Conservation (phyloP, 2,113 vertebrate genomes). For the Gobio gobio region DNA sequence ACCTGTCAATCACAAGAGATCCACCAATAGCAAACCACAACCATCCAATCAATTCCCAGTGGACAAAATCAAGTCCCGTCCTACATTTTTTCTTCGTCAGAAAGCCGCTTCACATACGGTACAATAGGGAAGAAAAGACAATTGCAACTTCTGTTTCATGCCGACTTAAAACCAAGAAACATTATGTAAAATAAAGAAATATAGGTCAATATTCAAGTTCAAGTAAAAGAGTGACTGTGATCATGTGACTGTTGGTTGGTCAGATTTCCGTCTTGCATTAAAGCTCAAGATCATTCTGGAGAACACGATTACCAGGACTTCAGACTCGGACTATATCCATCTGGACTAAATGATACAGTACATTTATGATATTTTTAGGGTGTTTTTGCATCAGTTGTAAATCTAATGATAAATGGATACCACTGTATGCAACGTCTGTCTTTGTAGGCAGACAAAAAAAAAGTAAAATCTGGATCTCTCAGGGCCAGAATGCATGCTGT, state of each 20-base stretch:
- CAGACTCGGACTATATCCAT: neutral
- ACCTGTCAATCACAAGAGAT: no score
- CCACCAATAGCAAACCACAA: no score
- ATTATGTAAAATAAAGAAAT: neutral
- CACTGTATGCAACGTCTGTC: neutral
- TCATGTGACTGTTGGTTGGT: neutral
- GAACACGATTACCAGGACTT: no score
- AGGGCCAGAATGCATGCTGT: neutral
- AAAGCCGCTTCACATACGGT: no score
- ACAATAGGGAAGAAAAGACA: no score
- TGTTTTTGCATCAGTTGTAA: neutral
- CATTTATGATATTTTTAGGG: neutral
- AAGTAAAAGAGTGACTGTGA: neutral
- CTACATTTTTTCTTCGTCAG: no score
- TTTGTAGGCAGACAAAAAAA: neutral
- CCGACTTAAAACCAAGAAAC: neutral
- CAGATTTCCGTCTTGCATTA: neutral
- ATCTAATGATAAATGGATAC: neutral
- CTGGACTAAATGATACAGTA: neutral
- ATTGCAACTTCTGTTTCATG: no score
- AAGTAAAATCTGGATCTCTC: neutral
- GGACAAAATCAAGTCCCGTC: no score
- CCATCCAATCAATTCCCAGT: no score
- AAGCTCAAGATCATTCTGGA: neutral
- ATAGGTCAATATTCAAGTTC: neutral